Evolutionary conservation across 2,888 invertebrate species (phyloP).

Genomic region (Emmelina monodactyla): DNA sequence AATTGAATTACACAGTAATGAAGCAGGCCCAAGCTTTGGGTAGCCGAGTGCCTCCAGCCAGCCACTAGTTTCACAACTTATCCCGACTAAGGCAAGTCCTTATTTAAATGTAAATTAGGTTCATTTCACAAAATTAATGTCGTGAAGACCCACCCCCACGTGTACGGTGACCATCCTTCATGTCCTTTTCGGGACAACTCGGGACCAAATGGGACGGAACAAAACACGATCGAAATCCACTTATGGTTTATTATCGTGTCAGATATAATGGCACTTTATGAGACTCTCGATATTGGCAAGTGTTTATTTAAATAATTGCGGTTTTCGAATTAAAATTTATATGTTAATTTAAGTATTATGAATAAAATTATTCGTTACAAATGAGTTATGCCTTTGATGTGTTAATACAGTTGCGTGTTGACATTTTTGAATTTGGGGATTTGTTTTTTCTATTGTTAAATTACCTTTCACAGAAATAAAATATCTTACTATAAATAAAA

Average conservation of each 20-base stretch:
- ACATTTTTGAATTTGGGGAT: no score
- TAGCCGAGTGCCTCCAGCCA: slow-evolving; percentile 51
- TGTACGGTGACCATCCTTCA: slow-evolving; percentile 33
- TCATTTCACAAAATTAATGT: slow-evolving; percentile 90
- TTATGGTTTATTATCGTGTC: slow-evolving; percentile 34
- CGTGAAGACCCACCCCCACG: slow-evolving; percentile 67
- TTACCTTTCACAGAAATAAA: no score
- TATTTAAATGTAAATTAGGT: slow-evolving; percentile 92
- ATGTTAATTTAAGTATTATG: slow-evolving; percentile 1
- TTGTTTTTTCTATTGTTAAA: no score
- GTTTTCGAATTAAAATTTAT: slow-evolving; percentile 10
- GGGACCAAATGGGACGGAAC: slow-evolving; percentile 9
- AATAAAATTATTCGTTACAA: not conserved
- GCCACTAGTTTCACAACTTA: slow-evolving; percentile 65
- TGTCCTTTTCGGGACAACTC: slow-evolving; percentile 20
- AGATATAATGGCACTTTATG: slow-evolving; percentile 28
- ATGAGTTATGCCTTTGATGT: not conserved
- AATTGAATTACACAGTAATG: slow-evolving; percentile 66
- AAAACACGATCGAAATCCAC: slow-evolving; percentile 10
- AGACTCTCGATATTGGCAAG: slow-evolving; percentile 17
- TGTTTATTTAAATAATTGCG: slow-evolving; percentile 11
- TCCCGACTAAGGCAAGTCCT: slow-evolving; percentile 70
- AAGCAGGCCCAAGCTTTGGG: slow-evolving; percentile 58
- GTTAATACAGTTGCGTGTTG: not conserved
- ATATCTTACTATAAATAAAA: no score